Base-by-base conservation (phyloP, 1,140 invertebrate genomes). In the Saccostrea cuccullata region DNA sequence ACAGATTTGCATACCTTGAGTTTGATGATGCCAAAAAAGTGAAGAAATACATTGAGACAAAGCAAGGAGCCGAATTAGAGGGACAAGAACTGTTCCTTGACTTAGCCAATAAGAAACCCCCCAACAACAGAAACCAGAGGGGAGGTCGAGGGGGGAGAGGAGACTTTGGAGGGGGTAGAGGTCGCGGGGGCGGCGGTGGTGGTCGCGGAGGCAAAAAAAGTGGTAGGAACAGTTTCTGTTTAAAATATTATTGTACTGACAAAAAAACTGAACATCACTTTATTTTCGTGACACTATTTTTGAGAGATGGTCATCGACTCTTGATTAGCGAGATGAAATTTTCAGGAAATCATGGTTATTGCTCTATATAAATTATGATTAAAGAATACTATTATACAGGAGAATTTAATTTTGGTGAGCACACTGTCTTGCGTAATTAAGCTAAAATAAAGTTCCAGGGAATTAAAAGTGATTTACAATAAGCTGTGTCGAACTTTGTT, bases 1-100 rank as follows among this genome's bases (percentile, higher is more conserved):
- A n/a, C 87, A 93, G 92, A 17, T 94, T 94, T 93, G 93, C 92
- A 17, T 94, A 92, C 86, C 26, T 94, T 20, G 92, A 93, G 40
- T 94, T 94, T 88, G 87, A 90, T 23, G 90, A 87, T 84, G 82
- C 86, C 73, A 91, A 92, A n/a, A 82, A 91, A 67, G 87, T 92
- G 23, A 91, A 92, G 17, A 85, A 89, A 77, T 90, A 90, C 47
- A 87, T 93, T 70, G 91, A 92, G n/a, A 91, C 91, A 1, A 92
- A 93, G 26, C 93, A 94, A 82, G 93, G 92, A 13, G 90, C 85
- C 47, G 93, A 93, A 67, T 86, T 94, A 15, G 90, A 93, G 77
- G 93, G 93, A n/a, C 91, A 90, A 82, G 91, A 91, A 40, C 17
- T 94, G 23, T 91, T 91, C 64, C 87, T 94, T 12, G 93, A 94